Evolutionary conservation across 1,140 invertebrate genomes (phyloP).

Genomic region (Apocrypta bakeri): DNA sequence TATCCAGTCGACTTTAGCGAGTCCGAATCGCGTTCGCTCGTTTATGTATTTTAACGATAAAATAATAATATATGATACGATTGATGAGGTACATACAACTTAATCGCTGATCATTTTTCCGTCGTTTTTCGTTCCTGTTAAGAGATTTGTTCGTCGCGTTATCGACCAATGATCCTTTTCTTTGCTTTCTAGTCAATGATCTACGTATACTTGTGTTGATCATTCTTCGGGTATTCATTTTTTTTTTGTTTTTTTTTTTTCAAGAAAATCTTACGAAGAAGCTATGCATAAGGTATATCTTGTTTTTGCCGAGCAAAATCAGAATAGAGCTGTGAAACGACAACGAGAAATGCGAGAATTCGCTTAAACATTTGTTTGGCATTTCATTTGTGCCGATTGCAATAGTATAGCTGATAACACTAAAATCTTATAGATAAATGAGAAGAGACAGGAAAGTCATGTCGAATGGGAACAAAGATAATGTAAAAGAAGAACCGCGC

Average conservation of each 20-base stretch:
- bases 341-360: conserved; percentile 34
- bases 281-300: neutral
- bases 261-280: neutral
- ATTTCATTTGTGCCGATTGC: neutral
- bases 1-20: neutral
- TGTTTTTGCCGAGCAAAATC: neutral
- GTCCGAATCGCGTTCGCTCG: neutral
- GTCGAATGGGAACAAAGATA: conserved; percentile 19
- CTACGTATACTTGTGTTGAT: too few species aligned
- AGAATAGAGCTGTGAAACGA: conserved; percentile 37
- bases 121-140: neutral
- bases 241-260: conserved; percentile 1
- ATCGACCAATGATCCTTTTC: neutral
- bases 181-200: neutral
- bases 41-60: neutral
- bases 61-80: conserved; percentile 7
- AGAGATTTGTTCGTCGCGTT: too few species aligned
- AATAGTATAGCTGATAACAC: neutral
- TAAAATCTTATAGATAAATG: conserved; percentile 3
- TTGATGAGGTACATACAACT: conserved; percentile 39
- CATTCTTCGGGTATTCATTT: too few species aligned
- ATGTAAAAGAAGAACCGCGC: conserved; percentile 28
- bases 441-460: neutral
- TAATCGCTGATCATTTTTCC: neutral
- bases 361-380: neutral